Evolutionary conservation across 2,113 vertebrate species (phyloP).

Genomic region (Opisthocomus hoazin): DNA sequence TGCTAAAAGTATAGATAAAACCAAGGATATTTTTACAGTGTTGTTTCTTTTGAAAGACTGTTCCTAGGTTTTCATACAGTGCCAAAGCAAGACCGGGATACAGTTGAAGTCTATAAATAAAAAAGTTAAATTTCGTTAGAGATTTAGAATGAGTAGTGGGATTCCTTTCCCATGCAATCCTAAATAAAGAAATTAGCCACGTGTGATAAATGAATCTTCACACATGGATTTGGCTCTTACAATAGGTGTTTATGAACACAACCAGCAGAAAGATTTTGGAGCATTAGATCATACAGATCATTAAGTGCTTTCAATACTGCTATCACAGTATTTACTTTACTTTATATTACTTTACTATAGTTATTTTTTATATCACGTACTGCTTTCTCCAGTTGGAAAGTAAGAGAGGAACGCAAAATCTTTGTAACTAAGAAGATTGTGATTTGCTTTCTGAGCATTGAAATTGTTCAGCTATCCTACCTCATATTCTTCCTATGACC

Average conservation of each 20-base stretch:
- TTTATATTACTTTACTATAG: too few species aligned
- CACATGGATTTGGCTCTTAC: not conserved
- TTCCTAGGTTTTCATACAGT: not conserved
- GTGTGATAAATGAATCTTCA: not conserved
- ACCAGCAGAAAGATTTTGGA: not conserved
- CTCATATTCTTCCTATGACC: not conserved
- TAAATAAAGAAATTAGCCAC: not conserved
- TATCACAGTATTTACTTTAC: too few species aligned
- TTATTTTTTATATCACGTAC: too few species aligned
- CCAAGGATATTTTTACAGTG: not conserved
- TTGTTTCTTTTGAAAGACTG: not conserved
- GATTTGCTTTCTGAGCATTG: not conserved
- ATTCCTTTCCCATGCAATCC: not conserved
- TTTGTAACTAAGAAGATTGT: not conserved
- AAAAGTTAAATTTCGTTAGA: not conserved
- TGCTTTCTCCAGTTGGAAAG: not conserved
- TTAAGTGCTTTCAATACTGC: not conserved
- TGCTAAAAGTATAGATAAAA: not conserved
- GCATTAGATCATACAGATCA: not conserved
- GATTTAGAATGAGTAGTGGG: not conserved
- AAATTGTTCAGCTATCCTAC: not conserved
- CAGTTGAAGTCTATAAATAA: not conserved
- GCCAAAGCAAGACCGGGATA: not conserved
- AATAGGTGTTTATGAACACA: not conserved
- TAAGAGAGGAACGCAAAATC: not conserved